These are phyloP conservation scores for Antitype chi DNA, from an alignment of 2,888 invertebrate genomes.

Conservation along the genomic window DNA sequence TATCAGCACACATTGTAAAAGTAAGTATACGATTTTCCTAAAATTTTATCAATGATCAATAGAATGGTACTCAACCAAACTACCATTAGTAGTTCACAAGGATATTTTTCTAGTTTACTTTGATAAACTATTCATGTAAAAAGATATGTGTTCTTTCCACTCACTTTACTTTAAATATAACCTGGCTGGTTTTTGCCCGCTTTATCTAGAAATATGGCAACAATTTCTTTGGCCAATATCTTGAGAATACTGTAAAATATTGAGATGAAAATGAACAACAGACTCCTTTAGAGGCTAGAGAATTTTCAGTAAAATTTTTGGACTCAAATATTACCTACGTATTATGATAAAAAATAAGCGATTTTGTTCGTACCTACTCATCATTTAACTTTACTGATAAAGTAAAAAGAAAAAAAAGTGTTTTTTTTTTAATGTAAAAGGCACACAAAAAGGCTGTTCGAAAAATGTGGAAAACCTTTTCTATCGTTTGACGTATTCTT, in stretches of 20 bases:
- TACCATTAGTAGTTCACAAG: background rate
- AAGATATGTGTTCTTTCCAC: constrained; percentile 29
- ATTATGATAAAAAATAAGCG: constrained; percentile 30
- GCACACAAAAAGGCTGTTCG: constrained; percentile 20
- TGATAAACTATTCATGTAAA: constrained; percentile 32
- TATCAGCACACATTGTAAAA: no score
- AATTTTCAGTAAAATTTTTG: constrained; percentile 16
- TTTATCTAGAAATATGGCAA: constrained; percentile 22
- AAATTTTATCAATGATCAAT: background rate
- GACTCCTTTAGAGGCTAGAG: constrained; percentile 14
- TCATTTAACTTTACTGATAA: constrained; percentile 30
- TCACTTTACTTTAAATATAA: constrained; percentile 43
- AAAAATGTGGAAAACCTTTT: constrained; percentile 29
- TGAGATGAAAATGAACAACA: constrained; percentile 46
- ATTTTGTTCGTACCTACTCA: constrained; percentile 6
- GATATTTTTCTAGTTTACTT: constrained; percentile 9
- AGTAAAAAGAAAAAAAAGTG: constrained; percentile 13
- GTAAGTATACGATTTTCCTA: no score
- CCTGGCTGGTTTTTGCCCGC: constrained; percentile 13
- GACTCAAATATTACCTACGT: constrained; percentile 3
- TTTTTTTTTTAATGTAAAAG: background rate
- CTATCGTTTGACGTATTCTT: constrained; percentile 9
- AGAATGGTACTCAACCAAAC: background rate
- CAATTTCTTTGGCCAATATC: constrained; percentile 46
- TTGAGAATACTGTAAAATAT: constrained; percentile 52